A percentile compares a stretch with the other conserved stretches of the same genome.
Evolutionary conservation across 30 jellyfish, hydroid and myxozoan genomes (phyloP).

Genomic region (Chrysaora quinquecirrha): DNA sequence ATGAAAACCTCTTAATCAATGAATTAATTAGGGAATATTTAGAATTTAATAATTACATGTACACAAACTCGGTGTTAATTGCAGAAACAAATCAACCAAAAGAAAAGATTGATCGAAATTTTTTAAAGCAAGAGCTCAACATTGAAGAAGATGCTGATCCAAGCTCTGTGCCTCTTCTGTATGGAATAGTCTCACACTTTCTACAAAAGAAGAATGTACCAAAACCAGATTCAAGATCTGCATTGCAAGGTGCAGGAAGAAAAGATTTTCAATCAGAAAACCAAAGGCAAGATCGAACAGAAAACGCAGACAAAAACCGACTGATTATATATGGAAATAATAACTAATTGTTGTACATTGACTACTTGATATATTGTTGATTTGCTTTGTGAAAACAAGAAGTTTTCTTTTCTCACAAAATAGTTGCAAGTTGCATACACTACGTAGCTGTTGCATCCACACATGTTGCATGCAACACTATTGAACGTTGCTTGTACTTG

Average conservation of each 20-base stretch:
- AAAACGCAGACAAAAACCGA: not conserved
- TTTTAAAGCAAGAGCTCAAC: constrained; percentile 74
- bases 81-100: constrained; percentile 94
- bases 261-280: not conserved
- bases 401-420: too few species aligned
- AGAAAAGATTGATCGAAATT: constrained; percentile 74
- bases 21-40: constrained; percentile 90
- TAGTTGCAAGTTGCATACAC: too few species aligned
- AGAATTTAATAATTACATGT: constrained; percentile 84
- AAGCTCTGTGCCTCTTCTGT: constrained; percentile 59
- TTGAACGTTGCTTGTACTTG: too few species aligned
- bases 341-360: too few species aligned
- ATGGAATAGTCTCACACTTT: constrained; percentile 75
- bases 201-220: constrained; percentile 18
- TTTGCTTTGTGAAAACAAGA: too few species aligned
- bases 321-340: not conserved
- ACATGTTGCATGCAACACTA: too few species aligned
- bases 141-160: constrained; percentile 53
- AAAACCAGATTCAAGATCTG: not conserved
- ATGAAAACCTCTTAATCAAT: constrained; percentile 86
- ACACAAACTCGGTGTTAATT: constrained; percentile 81
- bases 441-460: too few species aligned
- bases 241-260: not conserved
- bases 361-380: too few species aligned
- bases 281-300: not conserved